Conservation (phyloP, 2,113 vertebrate species). For the Noctilio leporinus region DNA sequence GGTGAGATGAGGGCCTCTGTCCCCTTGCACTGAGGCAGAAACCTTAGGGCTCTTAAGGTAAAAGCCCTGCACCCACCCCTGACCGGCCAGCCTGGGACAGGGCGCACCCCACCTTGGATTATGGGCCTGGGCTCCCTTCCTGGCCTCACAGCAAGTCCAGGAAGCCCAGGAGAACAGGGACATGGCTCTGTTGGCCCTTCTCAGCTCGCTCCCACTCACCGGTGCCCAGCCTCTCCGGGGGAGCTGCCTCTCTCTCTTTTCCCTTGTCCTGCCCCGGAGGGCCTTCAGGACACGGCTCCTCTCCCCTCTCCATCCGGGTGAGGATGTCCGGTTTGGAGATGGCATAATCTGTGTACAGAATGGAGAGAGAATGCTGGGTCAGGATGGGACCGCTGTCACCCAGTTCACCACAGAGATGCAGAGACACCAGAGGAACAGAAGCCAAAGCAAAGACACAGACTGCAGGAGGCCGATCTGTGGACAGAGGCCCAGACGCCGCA, state of each 20-base stretch:
- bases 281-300: conserved; percentile 43
- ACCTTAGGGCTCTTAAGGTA: neutral
- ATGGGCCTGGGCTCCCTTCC: neutral
- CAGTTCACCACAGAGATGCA: neutral
- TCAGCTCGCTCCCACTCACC: neutral
- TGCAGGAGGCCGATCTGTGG: neutral
- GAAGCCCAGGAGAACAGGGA: neutral
- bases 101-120: accelerated
- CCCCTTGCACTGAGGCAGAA: neutral
- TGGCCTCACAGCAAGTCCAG: neutral
- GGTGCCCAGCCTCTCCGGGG: neutral
- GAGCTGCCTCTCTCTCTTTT: neutral
- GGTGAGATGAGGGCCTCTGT: accelerated
- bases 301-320: conserved; percentile 56
- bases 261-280: neutral
- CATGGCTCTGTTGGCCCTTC: neutral
- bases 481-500: neutral
- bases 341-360: conserved; percentile 43
- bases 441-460: neutral
- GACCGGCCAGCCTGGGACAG: neutral
- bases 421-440: neutral
- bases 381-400: neutral
- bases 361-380: neutral
- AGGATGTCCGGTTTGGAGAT: conserved; percentile 68
- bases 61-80: neutral